Evolutionary conservation across 2,888 invertebrate genomes (phyloP).

Genomic region (Drosophila aldrichi): DNA sequence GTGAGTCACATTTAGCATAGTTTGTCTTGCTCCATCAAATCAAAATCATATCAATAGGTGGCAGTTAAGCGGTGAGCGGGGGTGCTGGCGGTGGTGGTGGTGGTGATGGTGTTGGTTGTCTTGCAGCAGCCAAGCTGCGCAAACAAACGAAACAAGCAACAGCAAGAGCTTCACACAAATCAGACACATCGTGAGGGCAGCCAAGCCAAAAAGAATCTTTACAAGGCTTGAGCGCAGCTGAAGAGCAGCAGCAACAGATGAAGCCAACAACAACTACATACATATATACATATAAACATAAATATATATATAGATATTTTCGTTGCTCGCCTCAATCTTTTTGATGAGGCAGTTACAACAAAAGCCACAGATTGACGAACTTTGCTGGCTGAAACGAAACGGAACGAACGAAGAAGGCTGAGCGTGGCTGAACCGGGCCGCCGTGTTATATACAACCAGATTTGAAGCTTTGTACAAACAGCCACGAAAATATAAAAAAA

Average conservation of each 20-base stretch:
- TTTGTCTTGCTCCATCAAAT: slow-evolving; percentile 22
- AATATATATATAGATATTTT: slow-evolving; percentile 30
- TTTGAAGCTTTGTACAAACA: slow-evolving; percentile 80
- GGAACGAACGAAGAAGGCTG: slow-evolving; percentile 37
- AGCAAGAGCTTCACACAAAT: slow-evolving; percentile 17
- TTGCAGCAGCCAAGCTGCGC: slow-evolving; percentile 36
- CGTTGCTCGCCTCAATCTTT: slow-evolving; percentile 64
- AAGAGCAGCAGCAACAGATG: slow-evolving; percentile 39
- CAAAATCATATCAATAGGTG: slow-evolving; percentile 30
- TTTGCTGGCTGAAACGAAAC: slow-evolving; percentile 51
- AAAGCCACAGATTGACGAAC: slow-evolving; percentile 76
- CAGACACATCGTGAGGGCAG: slow-evolving; percentile 37
- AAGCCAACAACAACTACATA: slow-evolving; percentile 25
- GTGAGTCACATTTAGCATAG: slow-evolving; percentile 33
- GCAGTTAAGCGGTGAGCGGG: neutral
- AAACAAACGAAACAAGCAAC: slow-evolving; percentile 31
- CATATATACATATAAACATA: slow-evolving; percentile 26
- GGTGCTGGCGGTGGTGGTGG: neutral
- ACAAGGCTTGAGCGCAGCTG: slow-evolving; percentile 46
- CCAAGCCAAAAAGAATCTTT: slow-evolving; percentile 54
- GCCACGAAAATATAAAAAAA: slow-evolving; percentile 46
- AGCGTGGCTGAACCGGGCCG: slow-evolving; percentile 1
- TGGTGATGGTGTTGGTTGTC: neutral
- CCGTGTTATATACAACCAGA: slow-evolving; percentile 58
- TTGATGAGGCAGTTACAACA: slow-evolving; percentile 76